Percentiles rank a stretch among this genome's conserved stretches.
phyloP scores from a whole-genome alignment of 2,797 vertebrate genomes.

The Danio tinwini region DNA sequence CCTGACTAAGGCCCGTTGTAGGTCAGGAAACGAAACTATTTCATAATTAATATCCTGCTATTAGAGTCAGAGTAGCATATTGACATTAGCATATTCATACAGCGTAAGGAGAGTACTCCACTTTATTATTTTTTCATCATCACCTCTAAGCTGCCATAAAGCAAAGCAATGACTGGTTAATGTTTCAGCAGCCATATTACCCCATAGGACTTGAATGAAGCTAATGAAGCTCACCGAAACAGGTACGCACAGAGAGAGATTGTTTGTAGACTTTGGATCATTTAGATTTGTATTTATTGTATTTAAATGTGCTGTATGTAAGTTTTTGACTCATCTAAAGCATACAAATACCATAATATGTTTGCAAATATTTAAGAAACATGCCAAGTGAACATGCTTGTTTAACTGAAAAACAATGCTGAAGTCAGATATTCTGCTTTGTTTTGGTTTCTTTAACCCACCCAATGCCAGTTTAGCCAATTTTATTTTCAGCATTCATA shows the following conservation, averaged over 20 bases:
- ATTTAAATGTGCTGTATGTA: too few relatives aligned
- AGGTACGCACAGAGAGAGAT: constrained; percentile 22
- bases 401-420: too few relatives aligned
- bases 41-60: constrained; percentile 42
- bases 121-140: constrained; percentile 61
- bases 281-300: too few relatives aligned
- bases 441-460: too few relatives aligned
- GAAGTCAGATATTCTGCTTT: too few relatives aligned
- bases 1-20: constrained; percentile 45
- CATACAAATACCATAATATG: too few relatives aligned
- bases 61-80: constrained; percentile 54
- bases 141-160: constrained; percentile 43
- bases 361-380: too few relatives aligned
- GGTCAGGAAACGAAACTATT: constrained; percentile 54
- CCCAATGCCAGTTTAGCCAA: too few relatives aligned
- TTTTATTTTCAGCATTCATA: too few relatives aligned
- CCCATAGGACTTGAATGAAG: not conserved
- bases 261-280: constrained; percentile 1
- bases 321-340: too few relatives aligned
- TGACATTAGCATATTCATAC: constrained; percentile 57
- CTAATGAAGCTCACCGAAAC: constrained; percentile 40
- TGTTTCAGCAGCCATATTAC: constrained; percentile 42
- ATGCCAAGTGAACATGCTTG: too few relatives aligned
- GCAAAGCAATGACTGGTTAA: constrained; percentile 42
- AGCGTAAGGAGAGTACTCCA: constrained; percentile 48